phyloP scores from a whole-genome alignment of 53 echinoderm and acorn worm species.

The Echinometra lucunter region DNA sequence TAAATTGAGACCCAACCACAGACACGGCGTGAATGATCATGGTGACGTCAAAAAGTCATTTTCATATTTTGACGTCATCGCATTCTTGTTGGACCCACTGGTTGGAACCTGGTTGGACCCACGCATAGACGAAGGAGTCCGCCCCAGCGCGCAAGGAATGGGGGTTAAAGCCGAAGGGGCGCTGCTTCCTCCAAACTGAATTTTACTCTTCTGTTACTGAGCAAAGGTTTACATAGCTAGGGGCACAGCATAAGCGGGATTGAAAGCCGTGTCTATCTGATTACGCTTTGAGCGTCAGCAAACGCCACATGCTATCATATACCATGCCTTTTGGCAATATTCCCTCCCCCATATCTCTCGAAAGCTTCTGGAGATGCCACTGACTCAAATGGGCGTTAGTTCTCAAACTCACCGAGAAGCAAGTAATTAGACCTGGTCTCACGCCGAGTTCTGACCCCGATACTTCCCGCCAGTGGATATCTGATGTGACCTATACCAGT shows the following conservation, averaged over 20 bases:
- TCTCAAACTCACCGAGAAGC: not conserved
- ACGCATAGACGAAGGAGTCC: not conserved
- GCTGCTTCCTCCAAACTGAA: not conserved
- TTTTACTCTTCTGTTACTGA: not conserved
- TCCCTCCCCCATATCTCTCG: not conserved
- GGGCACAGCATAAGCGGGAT: not conserved
- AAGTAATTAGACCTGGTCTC: constrained; percentile 52
- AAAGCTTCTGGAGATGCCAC: not conserved
- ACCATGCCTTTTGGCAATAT: no score
- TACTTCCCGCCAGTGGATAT: not conserved
- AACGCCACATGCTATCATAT: not conserved
- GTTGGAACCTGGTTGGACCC: constrained; percentile 31
- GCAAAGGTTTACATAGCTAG: not conserved
- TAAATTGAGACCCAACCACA: not conserved
- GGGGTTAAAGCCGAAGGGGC: not conserved
- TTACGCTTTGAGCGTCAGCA: no score
- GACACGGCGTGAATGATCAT: not conserved
- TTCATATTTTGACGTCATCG: constrained; percentile 52
- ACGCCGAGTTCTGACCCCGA: constrained; percentile 43
- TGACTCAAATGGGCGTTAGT: constrained; percentile 7
- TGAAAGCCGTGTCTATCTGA: not conserved
- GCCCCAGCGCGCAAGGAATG: not conserved
- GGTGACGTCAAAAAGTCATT: constrained; percentile 2
- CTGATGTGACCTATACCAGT: not conserved
- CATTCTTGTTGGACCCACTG: constrained; percentile 52